phyloP scores from a whole-genome alignment of 2,888 invertebrate species.

The Leptura quadrifasciata region DNA sequence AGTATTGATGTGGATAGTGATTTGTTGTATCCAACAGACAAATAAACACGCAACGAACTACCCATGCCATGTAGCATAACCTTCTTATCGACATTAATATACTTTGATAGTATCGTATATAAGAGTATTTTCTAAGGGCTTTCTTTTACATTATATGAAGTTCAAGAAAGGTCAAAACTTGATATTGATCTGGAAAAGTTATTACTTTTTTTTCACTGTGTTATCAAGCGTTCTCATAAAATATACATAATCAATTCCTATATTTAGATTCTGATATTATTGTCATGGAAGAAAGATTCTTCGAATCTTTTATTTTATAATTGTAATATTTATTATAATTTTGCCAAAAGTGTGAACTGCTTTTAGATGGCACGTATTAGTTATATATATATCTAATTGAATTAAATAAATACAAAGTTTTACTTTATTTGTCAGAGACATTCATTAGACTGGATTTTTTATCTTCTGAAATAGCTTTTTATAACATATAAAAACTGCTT shows the following conservation, averaged over 20 bases:
- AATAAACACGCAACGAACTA: too few relatives aligned
- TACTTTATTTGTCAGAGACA: too few relatives aligned
- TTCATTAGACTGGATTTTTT: too few relatives aligned
- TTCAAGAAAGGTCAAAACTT: constrained; percentile 15
- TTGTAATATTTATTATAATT: neutral
- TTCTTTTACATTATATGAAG: constrained; percentile 14
- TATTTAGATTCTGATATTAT: neutral
- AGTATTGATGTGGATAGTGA: too few relatives aligned
- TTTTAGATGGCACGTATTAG: too few relatives aligned
- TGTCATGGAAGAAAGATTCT: neutral
- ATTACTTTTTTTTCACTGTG: neutral
- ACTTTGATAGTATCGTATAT: too few relatives aligned
- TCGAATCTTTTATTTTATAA: neutral
- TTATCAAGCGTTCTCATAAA: neutral
- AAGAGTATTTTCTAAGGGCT: neutral
- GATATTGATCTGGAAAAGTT: constrained; percentile 29
- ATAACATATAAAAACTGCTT: too few relatives aligned
- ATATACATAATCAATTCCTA: neutral
- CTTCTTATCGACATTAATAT: neutral
- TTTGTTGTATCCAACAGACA: too few relatives aligned
- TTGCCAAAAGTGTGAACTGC: too few relatives aligned
- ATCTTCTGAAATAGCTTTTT: too few relatives aligned
- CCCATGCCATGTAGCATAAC: neutral
- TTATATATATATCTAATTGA: too few relatives aligned
- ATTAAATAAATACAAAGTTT: too few relatives aligned